Conservation (phyloP, 1,140 invertebrate genomes). For the Aphelenchoides fujianensis region DNA sequence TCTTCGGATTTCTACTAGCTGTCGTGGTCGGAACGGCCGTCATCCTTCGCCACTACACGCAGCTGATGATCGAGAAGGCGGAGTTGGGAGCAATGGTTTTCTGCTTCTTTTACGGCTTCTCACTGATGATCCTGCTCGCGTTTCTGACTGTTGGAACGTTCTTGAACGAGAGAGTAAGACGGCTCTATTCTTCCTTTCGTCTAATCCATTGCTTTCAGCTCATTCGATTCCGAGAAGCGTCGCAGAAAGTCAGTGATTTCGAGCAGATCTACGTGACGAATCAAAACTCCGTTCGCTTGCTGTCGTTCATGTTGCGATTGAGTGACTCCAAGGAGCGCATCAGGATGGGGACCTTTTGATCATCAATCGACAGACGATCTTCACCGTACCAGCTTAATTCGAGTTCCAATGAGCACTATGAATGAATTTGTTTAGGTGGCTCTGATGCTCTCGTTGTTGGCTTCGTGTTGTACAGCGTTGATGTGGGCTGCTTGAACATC, state of each 20-base stretch:
- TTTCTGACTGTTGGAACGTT: not conserved
- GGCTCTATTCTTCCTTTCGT: too few species aligned
- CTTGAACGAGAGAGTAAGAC: not conserved
- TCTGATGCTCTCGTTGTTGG: slow-evolving; percentile 10
- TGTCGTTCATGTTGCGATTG: slow-evolving; percentile 2
- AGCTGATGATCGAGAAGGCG: slow-evolving; percentile 3
- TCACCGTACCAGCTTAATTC: slow-evolving; percentile 7
- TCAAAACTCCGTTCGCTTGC: slow-evolving; percentile 10
- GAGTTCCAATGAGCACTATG: too few species aligned
- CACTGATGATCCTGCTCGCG: not conserved
- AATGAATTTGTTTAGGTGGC: slow-evolving; percentile 3
- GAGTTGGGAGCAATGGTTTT: not conserved
- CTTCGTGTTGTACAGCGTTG: not conserved
- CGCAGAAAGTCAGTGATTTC: not conserved
- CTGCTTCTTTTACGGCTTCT: slow-evolving; percentile 7
- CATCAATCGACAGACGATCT: slow-evolving; percentile 6
- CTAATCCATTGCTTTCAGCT: not conserved
- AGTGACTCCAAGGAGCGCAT: not conserved
- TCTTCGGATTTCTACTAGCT: not conserved
- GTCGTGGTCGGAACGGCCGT: not conserved
- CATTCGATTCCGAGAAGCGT: not conserved
- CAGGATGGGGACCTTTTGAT: not conserved
- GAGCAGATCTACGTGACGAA: slow-evolving; percentile 3
- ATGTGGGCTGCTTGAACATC: slow-evolving; percentile 15
- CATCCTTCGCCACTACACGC: slow-evolving; percentile 13